Percentiles rank a stretch among this genome's conserved stretches.
These are phyloP conservation scores for Sebastes minor DNA, from an alignment of 2,797 vertebrate species.

Conservation along the genomic window DNA sequence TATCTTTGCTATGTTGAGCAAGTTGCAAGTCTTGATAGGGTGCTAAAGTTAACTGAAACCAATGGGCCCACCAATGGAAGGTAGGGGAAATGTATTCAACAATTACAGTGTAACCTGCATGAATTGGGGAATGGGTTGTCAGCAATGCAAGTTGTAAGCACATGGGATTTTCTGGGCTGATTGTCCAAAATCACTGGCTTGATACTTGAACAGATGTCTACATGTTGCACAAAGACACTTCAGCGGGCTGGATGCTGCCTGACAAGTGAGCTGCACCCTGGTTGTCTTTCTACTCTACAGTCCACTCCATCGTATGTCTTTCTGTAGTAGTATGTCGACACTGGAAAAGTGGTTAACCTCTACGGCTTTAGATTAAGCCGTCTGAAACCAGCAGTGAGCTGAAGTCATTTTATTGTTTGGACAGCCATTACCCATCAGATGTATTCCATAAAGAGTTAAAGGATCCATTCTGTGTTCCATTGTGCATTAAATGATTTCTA, in stretches of 20 bases:
- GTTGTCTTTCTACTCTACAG: neutral
- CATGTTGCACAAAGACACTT: neutral
- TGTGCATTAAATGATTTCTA: constrained; percentile 63
- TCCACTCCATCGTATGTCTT: neutral
- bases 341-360: neutral
- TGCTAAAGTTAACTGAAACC: neutral
- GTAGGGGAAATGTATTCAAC: neutral
- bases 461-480: constrained; percentile 47
- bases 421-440: neutral
- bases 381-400: neutral
- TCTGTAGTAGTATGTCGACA: neutral
- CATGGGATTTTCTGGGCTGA: neutral
- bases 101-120: neutral
- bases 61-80: neutral
- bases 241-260: neutral
- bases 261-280: neutral
- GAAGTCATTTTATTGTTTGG: neutral
- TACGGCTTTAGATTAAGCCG: neutral
- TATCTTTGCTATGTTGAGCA: neutral
- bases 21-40: neutral
- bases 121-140: neutral
- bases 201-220: constrained; percentile 2
- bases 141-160: neutral
- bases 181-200: neutral
- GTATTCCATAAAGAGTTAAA: constrained; percentile 32